Evolutionary conservation across 2,113 vertebrate species (phyloP).

Genomic region (Eidolon helvum): DNA sequence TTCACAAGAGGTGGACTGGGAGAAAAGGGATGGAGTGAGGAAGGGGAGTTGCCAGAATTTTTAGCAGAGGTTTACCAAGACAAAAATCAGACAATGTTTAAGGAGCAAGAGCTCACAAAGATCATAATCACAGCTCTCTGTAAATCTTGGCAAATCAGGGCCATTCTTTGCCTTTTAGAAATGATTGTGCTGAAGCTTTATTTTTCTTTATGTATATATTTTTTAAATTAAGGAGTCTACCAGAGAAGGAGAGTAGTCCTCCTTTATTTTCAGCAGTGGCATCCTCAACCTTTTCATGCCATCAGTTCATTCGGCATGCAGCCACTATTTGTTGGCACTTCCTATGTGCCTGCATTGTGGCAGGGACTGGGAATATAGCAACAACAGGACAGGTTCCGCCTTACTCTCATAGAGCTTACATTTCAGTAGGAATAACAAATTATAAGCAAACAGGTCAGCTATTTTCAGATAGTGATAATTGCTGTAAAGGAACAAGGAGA

Average conservation of each 20-base stretch:
- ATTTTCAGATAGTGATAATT: neutral
- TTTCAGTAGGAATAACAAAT: neutral
- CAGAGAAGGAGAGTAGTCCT: neutral
- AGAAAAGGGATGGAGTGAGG: neutral
- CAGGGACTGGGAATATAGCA: neutral
- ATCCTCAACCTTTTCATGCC: neutral
- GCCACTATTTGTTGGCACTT: neutral
- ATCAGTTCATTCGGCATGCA: neutral
- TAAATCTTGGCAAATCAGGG: neutral
- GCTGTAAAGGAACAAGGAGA: neutral
- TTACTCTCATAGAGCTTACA: neutral
- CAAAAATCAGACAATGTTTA: constrained; percentile 9
- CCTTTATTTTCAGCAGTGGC: neutral
- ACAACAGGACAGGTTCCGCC: neutral
- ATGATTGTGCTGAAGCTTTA: neutral
- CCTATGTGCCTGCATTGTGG: neutral
- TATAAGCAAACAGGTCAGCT: neutral
- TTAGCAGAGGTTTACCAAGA: constrained; percentile 17
- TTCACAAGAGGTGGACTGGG: neutral
- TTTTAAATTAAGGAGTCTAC: neutral
- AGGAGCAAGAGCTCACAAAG: neutral
- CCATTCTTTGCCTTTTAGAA: constrained; percentile 2
- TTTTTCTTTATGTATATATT: neutral
- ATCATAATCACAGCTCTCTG: neutral
- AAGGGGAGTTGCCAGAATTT: neutral